Base-by-base conservation (phyloP, 2,113 vertebrate species). In the Engystomops pustulosus region DNA sequence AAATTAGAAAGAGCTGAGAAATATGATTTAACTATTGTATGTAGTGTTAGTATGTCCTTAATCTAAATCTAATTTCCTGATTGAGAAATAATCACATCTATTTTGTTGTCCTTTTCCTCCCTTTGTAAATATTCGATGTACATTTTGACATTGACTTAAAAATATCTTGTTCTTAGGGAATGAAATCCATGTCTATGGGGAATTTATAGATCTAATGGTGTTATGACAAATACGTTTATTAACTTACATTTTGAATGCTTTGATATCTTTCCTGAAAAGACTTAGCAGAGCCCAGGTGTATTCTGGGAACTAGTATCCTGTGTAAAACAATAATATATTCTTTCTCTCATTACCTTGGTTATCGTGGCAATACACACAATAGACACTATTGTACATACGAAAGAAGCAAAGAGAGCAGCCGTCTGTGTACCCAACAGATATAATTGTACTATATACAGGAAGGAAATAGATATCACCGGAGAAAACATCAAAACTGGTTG, bases 401-500 rank as follows among this genome's bases (percentile, higher is more conserved):
- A 51, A 32, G 41, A 32, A 20, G 25, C 44, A 51, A 9, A 20
- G 4, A 49, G 25, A 49, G 25, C 17, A 17, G 32, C 15, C 17
- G 0, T 45, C 23, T 75, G 12, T 47, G n/a, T 74, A 18, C 12
- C 10, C 11, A 45, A 20, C 7, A 72, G n/a, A 72, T 47, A 72
- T 71, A 14, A 44, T 72, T 71, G 69, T 71, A 71, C 38, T 45
- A 11, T 23, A 45, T 27, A 45, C 3, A 6, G 30, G 30, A 27
- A 47, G 20, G 12, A 55, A 49, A n/a, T 2, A n/a, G 27, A 55
- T 53, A 53, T 76, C 6, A 76, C 72, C n/a, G 30, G 55, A 18
- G 47, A 72, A 25, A 23, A 78, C 5, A 55, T 15, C 47, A 23
- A 65, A 65, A 79, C 65, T 55, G 23, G 25, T 47, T 80, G 38